Evolutionary conservation across 2,113 vertebrate species (phyloP), one percentile per base, ranked within the genome.

Genomic region (Onychostoma macrolepis): DNA sequence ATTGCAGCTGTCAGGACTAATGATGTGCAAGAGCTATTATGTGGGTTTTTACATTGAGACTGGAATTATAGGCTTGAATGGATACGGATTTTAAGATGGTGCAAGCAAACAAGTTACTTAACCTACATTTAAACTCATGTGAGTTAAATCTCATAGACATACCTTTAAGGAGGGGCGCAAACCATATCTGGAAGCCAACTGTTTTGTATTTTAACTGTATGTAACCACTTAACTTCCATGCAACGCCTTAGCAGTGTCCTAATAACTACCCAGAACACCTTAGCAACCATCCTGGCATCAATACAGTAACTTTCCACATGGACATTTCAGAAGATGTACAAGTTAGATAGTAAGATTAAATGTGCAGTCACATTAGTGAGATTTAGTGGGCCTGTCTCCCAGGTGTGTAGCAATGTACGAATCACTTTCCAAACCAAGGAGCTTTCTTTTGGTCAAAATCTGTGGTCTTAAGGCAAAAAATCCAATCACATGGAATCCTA

Each of bases 11-110:
- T 36, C 72, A 36, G 21, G 77, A 56, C 4, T 30, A 36, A 33
- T 33, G 8, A 36, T 33, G 48, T 30, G 13, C 4, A 56, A 24
- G 43, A 50, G 45, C 6, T 30, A 50, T 50, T 50, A 77, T 75
- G 24, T 26, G n/a, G 28, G 26, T 33, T 36, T 79, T 53, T 33
- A 56, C 48, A 79, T 24, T 79, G 9, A 79, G 19, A 24, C 48
- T 15, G 41, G 41, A 24, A 80, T 80, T 80, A 80, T 38, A 24
- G 48, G 50, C 30, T 58, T 80, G 30, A 80, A 80, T 58, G 10
- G 28, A 24, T 6, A 53, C 45, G 6, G 30, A 4, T 78, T 33
- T 78, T 15, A 28, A 76, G n/a, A 28, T 76, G 6, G 71, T n/a
- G 71, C 19, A 74, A 12, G 10, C 24, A 24, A n/a, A 74, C 71